These are phyloP conservation scores for Pipra filicauda DNA, from an alignment of 2,113 vertebrate genomes.

Conservation along the genomic window DNA sequence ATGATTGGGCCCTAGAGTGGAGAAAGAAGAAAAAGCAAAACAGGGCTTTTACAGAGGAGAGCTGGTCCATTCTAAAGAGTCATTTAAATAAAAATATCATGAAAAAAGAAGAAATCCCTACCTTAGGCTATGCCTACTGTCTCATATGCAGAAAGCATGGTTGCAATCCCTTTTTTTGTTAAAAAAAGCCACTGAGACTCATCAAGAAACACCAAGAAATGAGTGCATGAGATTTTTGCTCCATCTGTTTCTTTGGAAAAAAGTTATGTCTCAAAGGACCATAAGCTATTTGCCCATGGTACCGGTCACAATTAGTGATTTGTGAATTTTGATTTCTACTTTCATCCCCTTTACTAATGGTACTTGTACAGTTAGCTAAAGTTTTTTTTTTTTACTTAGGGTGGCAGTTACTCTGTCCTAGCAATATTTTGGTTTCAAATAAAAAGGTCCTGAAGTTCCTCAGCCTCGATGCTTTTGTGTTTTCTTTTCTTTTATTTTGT, in stretches of 20 bases:
- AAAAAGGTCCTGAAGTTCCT: background rate
- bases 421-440: background rate
- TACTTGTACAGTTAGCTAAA: background rate
- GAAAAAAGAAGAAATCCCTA: background rate
- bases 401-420: background rate
- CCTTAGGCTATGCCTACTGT: background rate
- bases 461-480: rapidly evolving
- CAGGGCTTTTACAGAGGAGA: background rate
- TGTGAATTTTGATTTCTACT: background rate
- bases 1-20: background rate
- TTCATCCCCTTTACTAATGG: background rate
- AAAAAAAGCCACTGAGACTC: rapidly evolving
- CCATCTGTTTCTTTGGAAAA: background rate
- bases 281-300: background rate
- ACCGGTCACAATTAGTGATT: background rate
- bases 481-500: background rate
- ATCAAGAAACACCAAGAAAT: background rate
- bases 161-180: background rate
- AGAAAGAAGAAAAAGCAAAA: background rate
- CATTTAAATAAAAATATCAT: background rate
- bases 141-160: background rate
- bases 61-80: background rate
- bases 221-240: background rate
- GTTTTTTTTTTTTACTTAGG: background rate
- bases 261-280: background rate